Base-by-base conservation (phyloP, 2,113 vertebrate genomes). In the Seriola rivoliana region DNA sequence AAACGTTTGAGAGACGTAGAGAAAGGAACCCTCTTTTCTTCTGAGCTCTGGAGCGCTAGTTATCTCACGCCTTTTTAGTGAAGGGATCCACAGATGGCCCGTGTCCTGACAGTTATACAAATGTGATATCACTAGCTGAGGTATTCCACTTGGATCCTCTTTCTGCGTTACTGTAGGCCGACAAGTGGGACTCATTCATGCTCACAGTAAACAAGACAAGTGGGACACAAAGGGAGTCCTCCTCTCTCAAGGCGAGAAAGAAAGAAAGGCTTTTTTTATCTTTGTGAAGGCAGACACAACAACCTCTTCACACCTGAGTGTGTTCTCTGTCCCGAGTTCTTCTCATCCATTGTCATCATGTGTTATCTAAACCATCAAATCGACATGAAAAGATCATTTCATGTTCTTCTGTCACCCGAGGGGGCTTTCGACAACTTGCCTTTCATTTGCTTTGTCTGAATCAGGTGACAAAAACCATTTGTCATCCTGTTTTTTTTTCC, bases 201-300 rank as follows among this genome's bases (percentile, higher is more conserved):
- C 80, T 73, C 71, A 2, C 21, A 68, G 85, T 91, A 91, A 92
- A 88, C 84, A 89, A 82, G 71, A 83, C 73, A 80, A 52, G 85
- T 82, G 78, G 21, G 78, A 81, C 21, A 89, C 57, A 75, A 91
- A 77, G 89, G 71, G 25, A 63, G 63, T 16, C 54, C 72, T 71
- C 52, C 21, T 73, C 85, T 73, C 57, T 81, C 36, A 66, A 81
- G 63, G 82, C 4, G n/a, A 77, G 78, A 2, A 25, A 58, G 23
- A 29, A 48, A 80, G 71, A 78, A 74, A 71, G 84, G 63, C 65
- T 81, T 91, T 67, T 89, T 83, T 91, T 65, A 86, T 87, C 84
- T 88, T 38, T 38, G 78, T 84, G 66, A 67, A 65, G 79, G 80
- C 79, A 95, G 94, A 94, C 94, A 88, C 92, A 94, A 94, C 92